phyloP scores from a whole-genome alignment of 2,797 vertebrate genomes.

The Acipenser oxyrinchus region DNA sequence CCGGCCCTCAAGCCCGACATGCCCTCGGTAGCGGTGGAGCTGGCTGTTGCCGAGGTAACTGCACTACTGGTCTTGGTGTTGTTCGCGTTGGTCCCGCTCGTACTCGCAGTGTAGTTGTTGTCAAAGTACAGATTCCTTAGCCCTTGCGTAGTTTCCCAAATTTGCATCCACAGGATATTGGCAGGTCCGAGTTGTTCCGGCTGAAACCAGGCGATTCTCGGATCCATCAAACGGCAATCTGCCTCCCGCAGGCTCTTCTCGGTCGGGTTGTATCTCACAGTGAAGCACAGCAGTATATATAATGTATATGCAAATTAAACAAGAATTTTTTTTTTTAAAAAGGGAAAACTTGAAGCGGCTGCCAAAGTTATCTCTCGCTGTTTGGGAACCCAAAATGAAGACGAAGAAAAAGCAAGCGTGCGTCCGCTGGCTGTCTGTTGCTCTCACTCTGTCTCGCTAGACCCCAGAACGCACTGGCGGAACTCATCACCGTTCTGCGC shows the following conservation, averaged over 20 bases:
- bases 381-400: no score
- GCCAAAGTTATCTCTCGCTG: slow-evolving; percentile 11
- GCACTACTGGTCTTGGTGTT: slow-evolving; percentile 38
- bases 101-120: slow-evolving; percentile 54
- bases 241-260: slow-evolving; percentile 52
- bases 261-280: slow-evolving; percentile 34
- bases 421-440: slow-evolving; percentile 28
- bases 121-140: slow-evolving; percentile 80
- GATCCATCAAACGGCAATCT: slow-evolving; percentile 92
- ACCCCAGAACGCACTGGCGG: slow-evolving; percentile 58
- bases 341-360: slow-evolving; percentile 4
- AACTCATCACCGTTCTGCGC: slow-evolving; percentile 29
- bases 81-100: slow-evolving; percentile 31
- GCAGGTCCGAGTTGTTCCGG: slow-evolving; percentile 97
- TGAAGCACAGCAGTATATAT: background rate
- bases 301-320: background rate
- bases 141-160: slow-evolving; percentile 93
- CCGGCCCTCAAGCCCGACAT: slow-evolving; percentile 59
- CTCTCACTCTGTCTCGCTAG: slow-evolving; percentile 46
- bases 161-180: slow-evolving; percentile 97
- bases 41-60: slow-evolving; percentile 47
- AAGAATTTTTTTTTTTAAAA: slow-evolving; percentile 18
- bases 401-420: slow-evolving; percentile 28
- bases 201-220: slow-evolving; percentile 96
- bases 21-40: slow-evolving; percentile 31